Evolutionary conservation across 2,113 vertebrate species (phyloP), one percentile per base, ranked within the genome.

Genomic region (Pandion haliaetus): DNA sequence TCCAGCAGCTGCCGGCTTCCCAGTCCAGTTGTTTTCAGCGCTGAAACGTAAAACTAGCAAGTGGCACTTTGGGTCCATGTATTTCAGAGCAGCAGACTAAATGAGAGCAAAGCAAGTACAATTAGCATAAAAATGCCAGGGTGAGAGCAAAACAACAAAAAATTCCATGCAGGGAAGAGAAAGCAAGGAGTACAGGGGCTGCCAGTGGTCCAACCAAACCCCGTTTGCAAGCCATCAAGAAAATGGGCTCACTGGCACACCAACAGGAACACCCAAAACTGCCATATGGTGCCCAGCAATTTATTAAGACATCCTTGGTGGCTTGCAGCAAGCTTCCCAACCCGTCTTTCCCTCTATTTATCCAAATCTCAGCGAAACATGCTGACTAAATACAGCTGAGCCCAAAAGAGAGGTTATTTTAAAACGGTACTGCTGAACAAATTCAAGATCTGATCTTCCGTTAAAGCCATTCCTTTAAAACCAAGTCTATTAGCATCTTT

Each of bases 381-480:
- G 1, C n/a, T 8, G 62, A 49, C 44, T 23, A 36, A 23, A 32
- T 2, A 32, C 38, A 23, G 31, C 50, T 3, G 19, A 59, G 54
- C 25, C 26, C 34, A 3, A 36, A 45, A 31, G 34, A 17, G n/a
- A n/a, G 26, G 17, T 42, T 31, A 28, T 40, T 58, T 32, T 36
- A 52, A 52, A 74, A 10, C 5, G 2, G 38, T 10, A 6, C 23
- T 18, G 55, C 55, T 36, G 2, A 36, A 47, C 15, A 9, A 40
- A 55, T 24, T 36, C 38, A 4, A 1, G 31, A 70, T 45, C 62
- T 20, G 14, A 32, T 5, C 10, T 59, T 9, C 66, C 3, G 0
- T 3, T 9, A 32, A 81, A 82, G 50, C 47, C 58, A 17, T 55
- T 82, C 72, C 42, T 52, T 70, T 61, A 55, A 44, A 52, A 40